Percentiles rank a stretch among this genome's conserved stretches.
Evolutionary conservation across 2,113 vertebrate species (phyloP).

Genomic region (Tenebrosternarchus preto): DNA sequence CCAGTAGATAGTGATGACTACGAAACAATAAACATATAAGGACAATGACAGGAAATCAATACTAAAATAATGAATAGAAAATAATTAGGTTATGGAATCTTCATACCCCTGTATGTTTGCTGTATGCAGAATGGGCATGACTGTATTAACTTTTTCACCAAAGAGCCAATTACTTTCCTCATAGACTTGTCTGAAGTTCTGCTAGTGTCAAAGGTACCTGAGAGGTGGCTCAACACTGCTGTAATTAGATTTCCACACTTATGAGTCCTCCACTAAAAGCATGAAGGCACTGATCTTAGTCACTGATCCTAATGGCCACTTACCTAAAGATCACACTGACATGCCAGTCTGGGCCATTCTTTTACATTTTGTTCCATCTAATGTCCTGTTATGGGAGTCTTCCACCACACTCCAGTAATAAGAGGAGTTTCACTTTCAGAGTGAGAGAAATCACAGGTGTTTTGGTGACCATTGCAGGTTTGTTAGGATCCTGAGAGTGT

Average conservation of each 20-base stretch:
- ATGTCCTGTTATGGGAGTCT: neutral
- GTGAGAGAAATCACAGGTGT: no score
- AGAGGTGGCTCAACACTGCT: neutral
- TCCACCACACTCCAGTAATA: constrained; percentile 8
- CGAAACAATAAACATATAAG: neutral
- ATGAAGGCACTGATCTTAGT: constrained; percentile 5
- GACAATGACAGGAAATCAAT: neutral
- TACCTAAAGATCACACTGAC: neutral
- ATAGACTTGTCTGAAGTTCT: neutral
- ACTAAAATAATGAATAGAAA: no score
- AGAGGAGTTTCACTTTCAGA: constrained; percentile 3
- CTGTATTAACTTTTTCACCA: neutral
- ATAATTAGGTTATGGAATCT: neutral
- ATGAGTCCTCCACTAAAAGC: neutral
- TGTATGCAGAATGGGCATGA: neutral
- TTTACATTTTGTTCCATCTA: neutral
- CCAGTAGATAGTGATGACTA: neutral
- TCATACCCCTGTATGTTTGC: neutral
- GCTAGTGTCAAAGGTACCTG: neutral
- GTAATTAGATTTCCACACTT: constrained; percentile 17
- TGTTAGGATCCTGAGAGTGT: no score
- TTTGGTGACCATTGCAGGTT: no score
- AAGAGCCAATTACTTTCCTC: neutral
- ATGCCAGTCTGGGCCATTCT: neutral
- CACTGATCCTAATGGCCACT: neutral